These are phyloP conservation scores for Trididemnum clinides DNA, from an alignment of 23 tunicate species.

Conservation along the genomic window DNA sequence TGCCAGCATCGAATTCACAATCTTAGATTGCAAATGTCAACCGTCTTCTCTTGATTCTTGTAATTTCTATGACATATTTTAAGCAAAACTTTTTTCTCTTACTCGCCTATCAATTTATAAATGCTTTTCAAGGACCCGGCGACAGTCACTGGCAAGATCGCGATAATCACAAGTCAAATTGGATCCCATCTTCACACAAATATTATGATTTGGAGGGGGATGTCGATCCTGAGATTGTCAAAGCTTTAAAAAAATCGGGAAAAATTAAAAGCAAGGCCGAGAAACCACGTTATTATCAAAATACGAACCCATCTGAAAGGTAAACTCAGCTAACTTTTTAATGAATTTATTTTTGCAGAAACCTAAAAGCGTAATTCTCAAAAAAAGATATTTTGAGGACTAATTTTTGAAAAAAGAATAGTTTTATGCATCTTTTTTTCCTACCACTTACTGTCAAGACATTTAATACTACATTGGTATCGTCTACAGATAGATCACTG, in stretches of 20 bases:
- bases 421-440: too few relatives aligned
- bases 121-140: background rate
- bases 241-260: background rate
- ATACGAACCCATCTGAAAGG: background rate
- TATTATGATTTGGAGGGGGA: background rate
- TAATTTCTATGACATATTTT: background rate
- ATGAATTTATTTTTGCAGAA: too few relatives aligned
- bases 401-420: too few relatives aligned
- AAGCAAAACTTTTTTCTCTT: background rate
- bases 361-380: too few relatives aligned
- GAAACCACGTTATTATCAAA: background rate
- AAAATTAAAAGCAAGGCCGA: background rate
- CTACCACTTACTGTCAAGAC: too few relatives aligned
- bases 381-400: too few relatives aligned
- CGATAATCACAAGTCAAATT: constrained; percentile 44
- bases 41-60: too few relatives aligned
- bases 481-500: too few relatives aligned
- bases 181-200: constrained; percentile 51
- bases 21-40: too few relatives aligned
- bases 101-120: background rate
- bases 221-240: constrained; percentile 14
- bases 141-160: constrained; percentile 73
- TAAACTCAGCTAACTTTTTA: too few relatives aligned
- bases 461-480: too few relatives aligned
- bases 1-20: too few relatives aligned